Base-by-base conservation (phyloP, 2,888 invertebrate species). In the Zygaena filipendulae region DNA sequence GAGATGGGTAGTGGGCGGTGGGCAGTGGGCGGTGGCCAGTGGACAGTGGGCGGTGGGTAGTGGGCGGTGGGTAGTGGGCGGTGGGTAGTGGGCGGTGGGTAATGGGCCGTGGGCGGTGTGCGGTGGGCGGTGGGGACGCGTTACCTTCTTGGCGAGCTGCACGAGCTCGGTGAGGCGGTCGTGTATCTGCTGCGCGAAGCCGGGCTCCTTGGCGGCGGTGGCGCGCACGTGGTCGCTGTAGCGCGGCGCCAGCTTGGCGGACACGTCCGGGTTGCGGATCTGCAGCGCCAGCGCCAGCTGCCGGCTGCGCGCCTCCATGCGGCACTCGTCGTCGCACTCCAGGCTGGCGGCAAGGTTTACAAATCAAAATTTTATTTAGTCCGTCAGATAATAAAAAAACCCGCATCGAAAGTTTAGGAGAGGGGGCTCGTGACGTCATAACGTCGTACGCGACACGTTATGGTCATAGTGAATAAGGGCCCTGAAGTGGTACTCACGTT, bases 301-400 rank as follows among this genome's bases (percentile, higher is more conserved):
- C 2, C 92, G 85, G 58, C 97, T 96, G 32, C 97, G 87, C 45
- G 96, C 95, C 28, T 92, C 81, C 18, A 90, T 68, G 30, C 90
- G 87, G 64, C 98, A 98, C 48, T 95, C 95, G 40, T 95, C 93
- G 57, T 91, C 94, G 72, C 98, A 98, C 42, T 96, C 94, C 52
- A 97, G 64, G 2, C 91, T 91, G 53, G 1, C 1, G 20, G 4
- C 4, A 5, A 18, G 5, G n/a, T n/a, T n/a, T n/a, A n/a, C n/a
- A n/a, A n/a, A n/a, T n/a, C n/a, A n/a, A n/a, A n/a, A n/a, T 16
- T 4, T 5, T n/a, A n/a, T n/a, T n/a, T n/a, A n/a, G n/a, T n/a
- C n/a, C n/a, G n/a, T n/a, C n/a, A n/a, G n/a, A n/a, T n/a, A n/a
- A n/a, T n/a, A n/a, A n/a, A n/a, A n/a, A n/a, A n/a, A n/a, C n/a